phyloP scores from a whole-genome alignment of 2,797 vertebrate species.

The Pangasius mekongensis region DNA sequence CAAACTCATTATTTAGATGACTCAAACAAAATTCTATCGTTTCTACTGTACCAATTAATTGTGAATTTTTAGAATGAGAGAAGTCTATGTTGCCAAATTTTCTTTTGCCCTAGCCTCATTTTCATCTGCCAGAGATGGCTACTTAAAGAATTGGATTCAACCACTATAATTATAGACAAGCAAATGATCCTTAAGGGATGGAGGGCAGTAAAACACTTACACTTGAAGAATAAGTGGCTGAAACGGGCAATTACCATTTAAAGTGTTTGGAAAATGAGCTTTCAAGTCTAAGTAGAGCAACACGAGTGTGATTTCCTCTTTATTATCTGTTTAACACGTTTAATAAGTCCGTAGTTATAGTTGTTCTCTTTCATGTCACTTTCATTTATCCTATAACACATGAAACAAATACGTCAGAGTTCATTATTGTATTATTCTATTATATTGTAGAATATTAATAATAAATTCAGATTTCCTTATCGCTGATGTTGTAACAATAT shows the following conservation, averaged over 20 bases:
- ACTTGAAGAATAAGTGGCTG: too few relatives aligned
- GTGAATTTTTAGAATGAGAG: neutral
- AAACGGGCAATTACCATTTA: too few relatives aligned
- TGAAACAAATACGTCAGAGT: neutral
- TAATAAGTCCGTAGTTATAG: neutral
- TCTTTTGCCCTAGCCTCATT: neutral
- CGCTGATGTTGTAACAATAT: neutral
- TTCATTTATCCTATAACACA: neutral
- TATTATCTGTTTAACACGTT: neutral
- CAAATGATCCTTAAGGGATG: neutral
- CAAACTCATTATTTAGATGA: neutral
- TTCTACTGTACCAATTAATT: neutral
- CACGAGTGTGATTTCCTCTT: neutral
- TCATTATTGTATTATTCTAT: neutral
- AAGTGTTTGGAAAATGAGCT: neutral
- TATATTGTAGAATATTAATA: neutral
- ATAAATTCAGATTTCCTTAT: neutral
- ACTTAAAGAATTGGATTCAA: neutral
- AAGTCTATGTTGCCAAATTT: neutral
- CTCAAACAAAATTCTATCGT: neutral
- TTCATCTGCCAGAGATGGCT: neutral
- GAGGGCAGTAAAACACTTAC: too few relatives aligned
- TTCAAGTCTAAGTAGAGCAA: neutral
- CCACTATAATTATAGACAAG: neutral
- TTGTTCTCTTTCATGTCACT: neutral